Evolutionary conservation across 2,797 vertebrate genomes (phyloP).

Genomic region (Champsocephalus gunnari): DNA sequence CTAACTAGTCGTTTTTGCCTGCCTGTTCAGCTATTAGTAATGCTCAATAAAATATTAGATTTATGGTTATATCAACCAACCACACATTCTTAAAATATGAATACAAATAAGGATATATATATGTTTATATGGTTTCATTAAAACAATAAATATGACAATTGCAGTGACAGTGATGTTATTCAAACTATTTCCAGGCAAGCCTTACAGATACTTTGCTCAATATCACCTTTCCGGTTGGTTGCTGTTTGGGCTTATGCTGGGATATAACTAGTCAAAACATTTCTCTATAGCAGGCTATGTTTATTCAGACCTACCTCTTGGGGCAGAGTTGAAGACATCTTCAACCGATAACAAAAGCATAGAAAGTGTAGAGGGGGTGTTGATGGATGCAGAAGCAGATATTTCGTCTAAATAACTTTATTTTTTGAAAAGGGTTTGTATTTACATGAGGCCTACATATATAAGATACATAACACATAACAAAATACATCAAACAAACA

Average conservation of each 20-base stretch:
- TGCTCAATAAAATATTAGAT: constrained; percentile 2
- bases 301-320: constrained; percentile 14
- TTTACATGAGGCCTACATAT: background rate
- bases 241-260: too few relatives aligned
- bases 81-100: background rate
- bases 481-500: background rate
- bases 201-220: background rate
- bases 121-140: background rate
- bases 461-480: background rate
- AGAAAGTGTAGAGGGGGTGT: background rate
- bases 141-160: background rate
- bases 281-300: background rate
- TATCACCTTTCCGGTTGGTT: background rate
- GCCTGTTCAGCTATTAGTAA: constrained; percentile 7
- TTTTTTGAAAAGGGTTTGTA: background rate
- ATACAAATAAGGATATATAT: background rate
- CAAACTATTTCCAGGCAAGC: background rate
- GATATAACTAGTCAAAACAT: background rate
- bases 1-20: constrained; percentile 25
- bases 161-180: background rate
- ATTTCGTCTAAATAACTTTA: background rate
- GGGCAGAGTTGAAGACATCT: constrained; percentile 3
- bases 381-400: background rate
- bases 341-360: background rate
- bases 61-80: background rate